phyloP scores from a whole-genome alignment of 2,888 invertebrate genomes.

The Eretmocerus hayati region DNA sequence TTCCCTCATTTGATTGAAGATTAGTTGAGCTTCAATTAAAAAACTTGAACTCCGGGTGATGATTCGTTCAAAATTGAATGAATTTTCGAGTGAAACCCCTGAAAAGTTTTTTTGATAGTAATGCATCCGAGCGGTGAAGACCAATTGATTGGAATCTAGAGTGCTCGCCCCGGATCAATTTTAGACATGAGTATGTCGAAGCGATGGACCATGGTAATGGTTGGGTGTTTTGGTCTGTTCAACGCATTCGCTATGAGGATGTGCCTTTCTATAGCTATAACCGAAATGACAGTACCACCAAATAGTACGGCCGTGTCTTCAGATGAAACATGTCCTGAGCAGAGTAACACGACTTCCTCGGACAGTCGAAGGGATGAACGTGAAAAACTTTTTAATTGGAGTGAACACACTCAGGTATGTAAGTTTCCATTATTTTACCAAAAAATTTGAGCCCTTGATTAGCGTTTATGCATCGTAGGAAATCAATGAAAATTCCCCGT shows the following conservation, averaged over 20 bases:
- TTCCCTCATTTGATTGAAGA: too few relatives aligned
- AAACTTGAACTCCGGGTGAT: too few relatives aligned
- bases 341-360: neutral
- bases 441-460: too few relatives aligned
- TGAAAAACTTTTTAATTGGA: conserved; percentile 17
- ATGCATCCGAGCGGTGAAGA: too few relatives aligned
- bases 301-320: neutral
- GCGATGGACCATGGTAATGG: conserved; percentile 38
- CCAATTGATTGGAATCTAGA: too few relatives aligned
- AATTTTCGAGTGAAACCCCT: neutral
- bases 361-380: neutral
- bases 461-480: too few relatives aligned
- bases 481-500: too few relatives aligned
- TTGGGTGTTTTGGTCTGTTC: conserved; percentile 60
- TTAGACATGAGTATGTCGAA: conserved; percentile 2
- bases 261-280: conserved; percentile 60
- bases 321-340: conserved; percentile 15
- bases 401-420: conserved; percentile 21
- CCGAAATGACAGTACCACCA: conserved; percentile 52
- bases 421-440: too few relatives aligned
- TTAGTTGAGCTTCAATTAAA: too few relatives aligned
- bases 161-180: too few relatives aligned
- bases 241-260: conserved; percentile 66
- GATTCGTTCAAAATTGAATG: neutral
- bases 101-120: neutral